Conservation (phyloP, 2,888 invertebrate species). For the Leptinotarsa juncta region DNA sequence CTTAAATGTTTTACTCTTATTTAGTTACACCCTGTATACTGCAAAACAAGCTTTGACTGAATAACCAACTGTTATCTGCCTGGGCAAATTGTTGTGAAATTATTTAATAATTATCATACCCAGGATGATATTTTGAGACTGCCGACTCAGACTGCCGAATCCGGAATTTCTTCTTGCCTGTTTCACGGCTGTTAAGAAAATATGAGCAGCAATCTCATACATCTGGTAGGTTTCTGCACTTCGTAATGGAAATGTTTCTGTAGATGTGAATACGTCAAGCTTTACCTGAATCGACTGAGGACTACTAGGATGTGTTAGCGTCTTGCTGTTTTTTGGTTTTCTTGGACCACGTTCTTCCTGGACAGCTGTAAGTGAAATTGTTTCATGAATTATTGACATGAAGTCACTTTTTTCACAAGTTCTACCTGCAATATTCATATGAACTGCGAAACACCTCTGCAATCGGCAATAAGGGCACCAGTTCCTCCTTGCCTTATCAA, state of each 20-base stretch:
- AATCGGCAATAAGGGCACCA: conserved; percentile 90
- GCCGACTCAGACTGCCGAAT: conserved; percentile 66
- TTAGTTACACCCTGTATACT: too few relatives aligned
- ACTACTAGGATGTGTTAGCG: conserved; percentile 12
- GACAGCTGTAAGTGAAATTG: conserved; percentile 71
- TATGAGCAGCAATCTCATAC: conserved; percentile 72
- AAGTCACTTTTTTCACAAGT: background rate
- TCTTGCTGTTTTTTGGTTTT: conserved; percentile 60
- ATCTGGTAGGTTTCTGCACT: conserved; percentile 55
- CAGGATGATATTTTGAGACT: conserved; percentile 71
- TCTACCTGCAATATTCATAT: conserved; percentile 82
- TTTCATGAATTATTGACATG: too few relatives aligned
- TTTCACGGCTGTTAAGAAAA: conserved; percentile 70
- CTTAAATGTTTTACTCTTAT: too few relatives aligned
- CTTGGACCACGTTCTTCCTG: conserved; percentile 88
- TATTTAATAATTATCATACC: conserved; percentile 27
- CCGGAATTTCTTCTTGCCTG: conserved; percentile 70
- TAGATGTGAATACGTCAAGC: too few relatives aligned
- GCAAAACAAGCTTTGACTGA: too few relatives aligned
- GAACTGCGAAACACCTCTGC: conserved; percentile 79
- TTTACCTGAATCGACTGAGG: background rate
- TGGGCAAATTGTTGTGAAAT: background rate
- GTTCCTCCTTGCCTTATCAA: conserved; percentile 86
- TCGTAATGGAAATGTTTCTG: background rate
- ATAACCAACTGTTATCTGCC: too few relatives aligned